Base-by-base conservation (phyloP, 2,113 vertebrate species). In the Notiomystis cincta region DNA sequence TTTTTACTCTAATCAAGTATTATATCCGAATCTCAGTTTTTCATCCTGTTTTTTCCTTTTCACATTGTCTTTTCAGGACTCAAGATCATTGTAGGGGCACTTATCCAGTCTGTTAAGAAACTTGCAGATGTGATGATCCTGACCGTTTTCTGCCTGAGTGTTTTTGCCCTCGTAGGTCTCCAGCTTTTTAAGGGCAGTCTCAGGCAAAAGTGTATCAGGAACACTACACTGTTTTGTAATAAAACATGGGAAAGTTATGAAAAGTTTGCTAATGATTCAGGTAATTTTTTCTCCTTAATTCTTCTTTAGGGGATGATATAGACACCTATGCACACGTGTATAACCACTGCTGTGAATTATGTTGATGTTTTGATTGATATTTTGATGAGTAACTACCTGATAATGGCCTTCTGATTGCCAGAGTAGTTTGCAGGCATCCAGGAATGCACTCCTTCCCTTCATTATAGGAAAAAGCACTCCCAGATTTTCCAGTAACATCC, bases 131-230 rank as follows among this genome's bases (percentile, higher is more conserved):
- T 99, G 93, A 99, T 99, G 98, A 99, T 99, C 97, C 98, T 99
- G 89, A 99, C 99, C 0, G 96, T 99, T 91, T 99, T 99, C 98
- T 99, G 99, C 87, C 90, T 99, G 69, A 99, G 99, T 44, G 98
- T 99, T 91, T 99, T 99, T 82, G 99, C 99, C 40, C 98, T 99
- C 79, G 98, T 99, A 82, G 99, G 99, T 62, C 98, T 99, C 71
- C 99, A 99, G 97, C 99, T 99, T 90, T 99, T 99, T 97, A 99
- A 99, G 98, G 99, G 99, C 18, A 99, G 99, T 94, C 97, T 99
- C 82, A 98, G 98, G 58, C 98, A 99, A 88, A 99, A 99, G 48
- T 99, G 99, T 19, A 87, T 99, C 47, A 98, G 93, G 93, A 98
- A 98, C 87, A 93, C 96, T 6, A 96, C 91, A 2, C 96, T 94